Conservation (phyloP, 92 coral and sea anemone genomes). For the Pocillopora meandrina region DNA sequence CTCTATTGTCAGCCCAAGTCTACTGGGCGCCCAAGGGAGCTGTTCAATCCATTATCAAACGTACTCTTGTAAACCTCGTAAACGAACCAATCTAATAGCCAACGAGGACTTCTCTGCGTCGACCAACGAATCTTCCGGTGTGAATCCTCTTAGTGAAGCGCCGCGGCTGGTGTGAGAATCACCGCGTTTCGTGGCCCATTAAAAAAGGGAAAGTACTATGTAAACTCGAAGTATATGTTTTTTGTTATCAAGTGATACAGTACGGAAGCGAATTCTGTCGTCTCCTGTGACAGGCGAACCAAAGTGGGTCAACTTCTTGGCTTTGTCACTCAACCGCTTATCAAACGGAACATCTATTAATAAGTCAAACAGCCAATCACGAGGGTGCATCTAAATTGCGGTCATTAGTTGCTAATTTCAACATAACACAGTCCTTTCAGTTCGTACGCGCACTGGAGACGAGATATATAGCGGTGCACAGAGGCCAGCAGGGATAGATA, state of each 20-base stretch:
- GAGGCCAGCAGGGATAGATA: constrained; percentile 27
- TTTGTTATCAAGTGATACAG: constrained; percentile 77
- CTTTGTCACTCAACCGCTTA: constrained; percentile 85
- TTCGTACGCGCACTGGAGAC: constrained; percentile 52
- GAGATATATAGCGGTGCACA: constrained; percentile 51
- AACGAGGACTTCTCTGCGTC: constrained; percentile 22
- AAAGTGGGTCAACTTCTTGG: constrained; percentile 72
- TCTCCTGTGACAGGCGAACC: constrained; percentile 72
- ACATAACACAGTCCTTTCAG: constrained; percentile 93
- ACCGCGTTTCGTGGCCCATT: constrained; percentile 5
- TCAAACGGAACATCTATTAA: constrained; percentile 89
- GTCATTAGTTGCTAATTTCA: constrained; percentile 99
- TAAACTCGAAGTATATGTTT: constrained; percentile 78
- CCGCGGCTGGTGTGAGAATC: constrained; percentile 8
- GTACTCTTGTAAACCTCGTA: constrained; percentile 52
- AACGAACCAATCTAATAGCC: constrained; percentile 42
- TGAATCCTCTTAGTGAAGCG: constrained; percentile 20
- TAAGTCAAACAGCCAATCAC: constrained; percentile 94
- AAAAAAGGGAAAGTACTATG: constrained; percentile 19
- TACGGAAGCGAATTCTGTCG: constrained; percentile 89
- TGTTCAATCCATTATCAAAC: constrained; percentile 59
- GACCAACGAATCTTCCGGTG: constrained; percentile 19
- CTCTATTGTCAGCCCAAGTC: constrained; percentile 77
- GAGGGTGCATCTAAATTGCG: constrained; percentile 89
- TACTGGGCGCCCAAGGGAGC: constrained; percentile 84